Conservation (phyloP, 2,113 vertebrate genomes). For the Amphiprion percula region DNA sequence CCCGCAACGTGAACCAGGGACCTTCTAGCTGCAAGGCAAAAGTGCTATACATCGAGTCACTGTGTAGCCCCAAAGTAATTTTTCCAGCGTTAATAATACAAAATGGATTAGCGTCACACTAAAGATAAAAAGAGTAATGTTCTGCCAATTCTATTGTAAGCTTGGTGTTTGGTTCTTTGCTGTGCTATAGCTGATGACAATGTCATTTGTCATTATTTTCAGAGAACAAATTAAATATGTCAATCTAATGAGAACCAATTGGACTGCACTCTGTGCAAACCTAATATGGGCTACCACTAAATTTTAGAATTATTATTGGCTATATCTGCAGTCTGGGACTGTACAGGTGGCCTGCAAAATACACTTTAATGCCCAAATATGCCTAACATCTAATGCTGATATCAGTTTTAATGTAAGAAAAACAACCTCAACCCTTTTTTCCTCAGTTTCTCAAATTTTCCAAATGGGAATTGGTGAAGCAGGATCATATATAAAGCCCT, state of each 20-base stretch:
- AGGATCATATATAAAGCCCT: constrained; percentile 16
- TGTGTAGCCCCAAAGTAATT: not conserved
- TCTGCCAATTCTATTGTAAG: constrained; percentile 14
- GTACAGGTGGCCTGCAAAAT: constrained; percentile 41
- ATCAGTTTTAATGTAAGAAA: constrained; percentile 30
- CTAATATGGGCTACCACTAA: not conserved
- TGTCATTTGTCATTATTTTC: not conserved
- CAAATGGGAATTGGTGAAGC: constrained; percentile 34
- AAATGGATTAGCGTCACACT: constrained; percentile 22
- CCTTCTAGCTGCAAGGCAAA: too few relatives aligned
- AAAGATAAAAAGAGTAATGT: constrained; percentile 10
- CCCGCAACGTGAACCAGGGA: too few relatives aligned
- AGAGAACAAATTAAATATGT: not conserved
- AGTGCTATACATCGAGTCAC: too few relatives aligned
- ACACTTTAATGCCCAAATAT: constrained; percentile 28
- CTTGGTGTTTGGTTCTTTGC: not conserved
- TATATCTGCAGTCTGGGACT: not conserved
- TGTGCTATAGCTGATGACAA: not conserved
- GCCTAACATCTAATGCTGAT: constrained; percentile 18
- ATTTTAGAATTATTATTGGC: constrained; percentile 20
- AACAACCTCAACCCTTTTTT: constrained; percentile 15
- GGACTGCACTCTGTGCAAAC: constrained; percentile 13
- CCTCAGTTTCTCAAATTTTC: constrained; percentile 24
- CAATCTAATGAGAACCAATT: not conserved
- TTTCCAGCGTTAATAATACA: constrained; percentile 3